Evolutionary conservation across 2,797 vertebrate species (phyloP).

Genomic region (Rhabdomys pumilio): DNA sequence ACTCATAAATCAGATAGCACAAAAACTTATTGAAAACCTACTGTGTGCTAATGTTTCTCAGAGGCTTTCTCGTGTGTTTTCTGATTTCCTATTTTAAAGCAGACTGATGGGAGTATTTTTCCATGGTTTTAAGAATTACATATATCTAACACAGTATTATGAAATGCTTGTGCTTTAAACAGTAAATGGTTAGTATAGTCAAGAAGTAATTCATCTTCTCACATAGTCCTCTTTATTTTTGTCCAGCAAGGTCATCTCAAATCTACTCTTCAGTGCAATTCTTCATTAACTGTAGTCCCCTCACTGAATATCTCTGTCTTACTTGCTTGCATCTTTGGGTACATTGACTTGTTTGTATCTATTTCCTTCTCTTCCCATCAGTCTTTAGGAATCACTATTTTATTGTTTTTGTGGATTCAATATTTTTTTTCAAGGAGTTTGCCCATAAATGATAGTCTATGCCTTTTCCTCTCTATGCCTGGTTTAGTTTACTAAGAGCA

Average conservation of each 20-base stretch:
- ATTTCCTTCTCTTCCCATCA: too few species aligned
- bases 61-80: neutral
- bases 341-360: neutral
- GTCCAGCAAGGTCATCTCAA: neutral
- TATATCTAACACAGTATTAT: neutral
- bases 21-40: slow-evolving; percentile 48
- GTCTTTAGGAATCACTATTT: neutral
- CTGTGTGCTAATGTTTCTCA: neutral
- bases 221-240: neutral
- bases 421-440: neutral
- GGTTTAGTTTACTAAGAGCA: neutral
- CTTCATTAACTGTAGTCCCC: neutral
- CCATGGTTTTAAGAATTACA: neutral
- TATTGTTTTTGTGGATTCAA: neutral
- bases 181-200: neutral
- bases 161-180: neutral
- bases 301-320: neutral
- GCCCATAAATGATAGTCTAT: neutral
- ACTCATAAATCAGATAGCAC: neutral
- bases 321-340: neutral
- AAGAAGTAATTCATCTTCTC: neutral
- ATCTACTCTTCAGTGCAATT: neutral
- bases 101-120: neutral
- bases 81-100: slow-evolving; percentile 22
- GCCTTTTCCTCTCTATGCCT: neutral